Conservation (phyloP, 2,113 vertebrate species). For the Delphinapterus leucas region DNA sequence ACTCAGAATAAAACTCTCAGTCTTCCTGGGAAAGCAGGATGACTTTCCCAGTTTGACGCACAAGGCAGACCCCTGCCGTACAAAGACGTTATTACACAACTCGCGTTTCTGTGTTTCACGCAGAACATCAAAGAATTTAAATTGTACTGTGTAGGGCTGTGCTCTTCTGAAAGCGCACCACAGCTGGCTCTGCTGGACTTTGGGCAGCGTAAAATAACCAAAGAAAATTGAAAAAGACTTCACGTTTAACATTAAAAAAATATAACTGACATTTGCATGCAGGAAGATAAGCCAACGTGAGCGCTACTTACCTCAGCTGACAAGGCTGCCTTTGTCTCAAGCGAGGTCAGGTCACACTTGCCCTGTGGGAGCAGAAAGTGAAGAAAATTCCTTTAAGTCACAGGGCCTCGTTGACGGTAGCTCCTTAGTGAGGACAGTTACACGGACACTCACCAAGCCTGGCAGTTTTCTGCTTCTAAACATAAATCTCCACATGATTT, state of each 20-base stretch:
- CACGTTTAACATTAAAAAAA: rapidly evolving
- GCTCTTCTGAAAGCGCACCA: background rate
- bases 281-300: rapidly evolving
- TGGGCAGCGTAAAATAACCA: rapidly evolving
- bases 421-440: rapidly evolving
- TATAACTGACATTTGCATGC: rapidly evolving
- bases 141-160: rapidly evolving
- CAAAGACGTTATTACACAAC: background rate
- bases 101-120: rapidly evolving
- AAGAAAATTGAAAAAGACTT: rapidly evolving
- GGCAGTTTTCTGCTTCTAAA: slow-evolving; percentile 7
- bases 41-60: rapidly evolving
- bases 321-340: rapidly evolving
- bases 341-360: background rate
- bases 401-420: rapidly evolving
- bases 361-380: background rate
- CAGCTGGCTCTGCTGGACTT: rapidly evolving
- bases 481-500: slow-evolving; percentile 59
- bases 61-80: slow-evolving; percentile 70
- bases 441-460: background rate
- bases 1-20: background rate
- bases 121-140: rapidly evolving
- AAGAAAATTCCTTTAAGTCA: background rate
- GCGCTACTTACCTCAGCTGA: background rate
- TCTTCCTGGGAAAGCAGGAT: rapidly evolving